Conservation (phyloP, 2,888 invertebrate genomes). For the Caenorhabditis wallacei region DNA sequence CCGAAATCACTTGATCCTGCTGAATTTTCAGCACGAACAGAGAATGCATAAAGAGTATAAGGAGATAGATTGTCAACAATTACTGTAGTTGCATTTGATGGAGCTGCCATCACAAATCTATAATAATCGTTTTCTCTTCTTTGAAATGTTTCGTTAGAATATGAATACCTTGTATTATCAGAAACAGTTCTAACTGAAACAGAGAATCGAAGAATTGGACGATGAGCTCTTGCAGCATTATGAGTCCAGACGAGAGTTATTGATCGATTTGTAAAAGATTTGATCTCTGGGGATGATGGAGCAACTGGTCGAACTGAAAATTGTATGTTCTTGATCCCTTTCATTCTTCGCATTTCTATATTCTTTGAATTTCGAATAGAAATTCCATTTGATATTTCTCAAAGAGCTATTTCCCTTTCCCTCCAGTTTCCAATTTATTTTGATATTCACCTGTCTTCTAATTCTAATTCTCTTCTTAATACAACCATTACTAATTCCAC, state of each 20-base stretch:
- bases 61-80: conserved; percentile 75
- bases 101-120: conserved; percentile 75
- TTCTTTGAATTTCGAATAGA: conserved; percentile 9
- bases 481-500: conserved; percentile 28
- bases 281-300: conserved; percentile 79
- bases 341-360: no score
- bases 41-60: conserved; percentile 71
- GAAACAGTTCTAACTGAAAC: conserved; percentile 59
- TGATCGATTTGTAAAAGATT: conserved; percentile 75
- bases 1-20: conserved; percentile 81
- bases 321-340: no score
- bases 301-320: conserved; percentile 79
- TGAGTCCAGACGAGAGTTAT: conserved; percentile 80
- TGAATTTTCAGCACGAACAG: conserved; percentile 80
- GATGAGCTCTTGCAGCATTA: conserved; percentile 75
- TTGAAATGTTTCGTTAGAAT: no score
- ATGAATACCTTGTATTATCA: conserved; percentile 61
- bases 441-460: conserved; percentile 28
- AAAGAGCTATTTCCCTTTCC: background rate
- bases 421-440: background rate
- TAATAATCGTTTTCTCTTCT: no score
- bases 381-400: conserved; percentile 6
- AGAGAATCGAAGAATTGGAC: conserved; percentile 66
- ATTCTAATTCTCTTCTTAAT: conserved; percentile 3
- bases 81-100: conserved; percentile 75